A percentile compares a stretch with the other conserved stretches of the same genome.
Evolutionary conservation across 2,888 invertebrate genomes (phyloP).

Genomic region (Mycalesis mineus): DNA sequence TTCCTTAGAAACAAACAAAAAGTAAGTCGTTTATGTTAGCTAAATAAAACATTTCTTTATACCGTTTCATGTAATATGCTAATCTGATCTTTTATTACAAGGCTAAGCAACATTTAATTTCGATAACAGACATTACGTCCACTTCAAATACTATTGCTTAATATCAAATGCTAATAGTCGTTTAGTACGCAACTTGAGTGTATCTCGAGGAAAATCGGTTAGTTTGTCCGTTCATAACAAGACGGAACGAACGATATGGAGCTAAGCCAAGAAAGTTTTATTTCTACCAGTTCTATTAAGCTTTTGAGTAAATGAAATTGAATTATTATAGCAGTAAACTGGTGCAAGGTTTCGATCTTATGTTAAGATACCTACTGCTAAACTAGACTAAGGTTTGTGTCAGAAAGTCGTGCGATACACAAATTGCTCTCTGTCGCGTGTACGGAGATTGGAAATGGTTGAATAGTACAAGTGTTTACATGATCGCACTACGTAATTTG

Average conservation of each 20-base stretch:
- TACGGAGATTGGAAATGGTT: too few species aligned
- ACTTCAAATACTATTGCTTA: slow-evolving; percentile 10
- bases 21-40: too few species aligned
- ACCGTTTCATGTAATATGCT: slow-evolving; percentile 7
- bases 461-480: too few species aligned
- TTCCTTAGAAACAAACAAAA: too few species aligned
- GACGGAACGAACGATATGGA: neutral
- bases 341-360: neutral
- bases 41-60: neutral
- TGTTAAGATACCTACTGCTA: neutral
- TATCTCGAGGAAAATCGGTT: slow-evolving; percentile 1
- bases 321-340: neutral
- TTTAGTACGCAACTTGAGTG: slow-evolving; percentile 1
- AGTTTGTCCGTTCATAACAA: slow-evolving; percentile 8
- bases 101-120: slow-evolving; percentile 13
- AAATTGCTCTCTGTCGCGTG: too few species aligned
- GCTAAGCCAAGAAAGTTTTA: neutral
- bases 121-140: slow-evolving; percentile 8
- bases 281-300: neutral
- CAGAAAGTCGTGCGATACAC: too few species aligned
- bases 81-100: slow-evolving; percentile 14
- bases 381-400: too few species aligned
- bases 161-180: slow-evolving; percentile 12
- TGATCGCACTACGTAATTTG: too few species aligned
- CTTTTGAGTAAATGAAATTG: neutral